Percentiles rank a stretch among this genome's conserved stretches.
phyloP scores from a whole-genome alignment of 92 coral and sea anemone genomes.

The Muricea muricata region DNA sequence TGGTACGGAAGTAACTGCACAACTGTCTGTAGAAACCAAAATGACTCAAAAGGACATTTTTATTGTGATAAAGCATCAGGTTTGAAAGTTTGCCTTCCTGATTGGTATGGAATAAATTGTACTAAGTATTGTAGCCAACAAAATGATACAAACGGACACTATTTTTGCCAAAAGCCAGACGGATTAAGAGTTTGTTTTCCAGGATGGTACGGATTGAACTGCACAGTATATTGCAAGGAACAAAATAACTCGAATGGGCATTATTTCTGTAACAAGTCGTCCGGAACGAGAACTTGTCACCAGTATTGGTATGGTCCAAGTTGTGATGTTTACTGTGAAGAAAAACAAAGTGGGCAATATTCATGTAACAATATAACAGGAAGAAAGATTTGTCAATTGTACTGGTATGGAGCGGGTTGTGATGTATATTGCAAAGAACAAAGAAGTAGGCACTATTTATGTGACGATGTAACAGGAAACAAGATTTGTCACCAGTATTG shows the following conservation, averaged over 20 bases:
- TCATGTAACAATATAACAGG: conserved; percentile 45
- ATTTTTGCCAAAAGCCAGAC: not conserved
- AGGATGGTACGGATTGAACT: conserved; percentile 60
- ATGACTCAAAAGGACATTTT: conserved; percentile 39
- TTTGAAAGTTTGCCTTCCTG: not conserved
- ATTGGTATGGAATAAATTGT: conserved; percentile 50
- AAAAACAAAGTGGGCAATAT: not conserved
- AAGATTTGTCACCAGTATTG: conserved; percentile 28
- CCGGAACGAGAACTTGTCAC: not conserved
- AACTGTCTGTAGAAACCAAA: conserved; percentile 18
- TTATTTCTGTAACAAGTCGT: conserved; percentile 52
- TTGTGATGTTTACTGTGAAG: not conserved
- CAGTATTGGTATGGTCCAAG: not conserved
- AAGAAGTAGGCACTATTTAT: conserved; percentile 5
- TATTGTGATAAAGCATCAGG: conserved; percentile 5
- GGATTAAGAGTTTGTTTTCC: conserved; percentile 28
- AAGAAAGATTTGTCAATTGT: conserved; percentile 26
- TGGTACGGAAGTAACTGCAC: conserved; percentile 60
- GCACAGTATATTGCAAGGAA: conserved; percentile 10
- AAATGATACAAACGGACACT: not conserved
- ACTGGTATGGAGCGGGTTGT: conserved; percentile 75
- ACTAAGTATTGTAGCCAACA: not conserved
- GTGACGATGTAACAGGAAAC: not conserved
- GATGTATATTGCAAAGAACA: conserved; percentile 63
- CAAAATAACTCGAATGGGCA: conserved; percentile 7